Evolutionary conservation across 1,140 invertebrate species (phyloP), one percentile per base, ranked within the genome.

Genomic region (Drosophila gunungcola): DNA sequence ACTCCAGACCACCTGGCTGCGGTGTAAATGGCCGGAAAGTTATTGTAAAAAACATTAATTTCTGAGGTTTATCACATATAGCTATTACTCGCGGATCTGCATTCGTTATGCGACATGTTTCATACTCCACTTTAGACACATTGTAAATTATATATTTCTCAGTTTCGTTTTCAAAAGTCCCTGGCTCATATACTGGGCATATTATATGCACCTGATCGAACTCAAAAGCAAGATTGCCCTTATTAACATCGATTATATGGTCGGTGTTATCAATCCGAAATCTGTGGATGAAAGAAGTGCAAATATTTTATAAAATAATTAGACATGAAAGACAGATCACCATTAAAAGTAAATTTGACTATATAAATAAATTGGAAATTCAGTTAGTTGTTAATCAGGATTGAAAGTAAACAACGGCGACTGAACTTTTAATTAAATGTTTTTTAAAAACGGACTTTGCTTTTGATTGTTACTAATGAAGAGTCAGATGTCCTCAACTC

Each of bases 201-300:
- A 98, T 97, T 92, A 98, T 97, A 92, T 98, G 98, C 74, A 98
- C 97, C 94, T 98, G 97, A 92, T 98, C 98, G 93, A 98, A 98
- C 92, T 98, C 97, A 92, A 97, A 98, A 83, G 96, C 96, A 69
- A 96, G 95, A 93, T 98, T 98, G 73, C 97, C 97, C 93, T 97
- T 97, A 94, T 98, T 98, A 70, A 98, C 96, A 93, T 98, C 97
- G 92, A 98, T 98, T 92, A 98, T 98, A 93, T 98, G 97, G 93
- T 98, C 98, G 32, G 97, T 98, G 93, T 98, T 98, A 94, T 98
- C 97, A 95, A 98, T 98, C 92, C 97, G 95, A 94, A 98, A 98
- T 95, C 98, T 98, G 93, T 86, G 73, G 72, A n/a, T 39, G 25
- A 48, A 45, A 53, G 16, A 32, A 49, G 34, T 7, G 7, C 2